A percentile compares a stretch with the other conserved stretches of the same genome.
phyloP scores from a whole-genome alignment of 2,888 invertebrate genomes.

The Coecobrya sp. region DNA sequence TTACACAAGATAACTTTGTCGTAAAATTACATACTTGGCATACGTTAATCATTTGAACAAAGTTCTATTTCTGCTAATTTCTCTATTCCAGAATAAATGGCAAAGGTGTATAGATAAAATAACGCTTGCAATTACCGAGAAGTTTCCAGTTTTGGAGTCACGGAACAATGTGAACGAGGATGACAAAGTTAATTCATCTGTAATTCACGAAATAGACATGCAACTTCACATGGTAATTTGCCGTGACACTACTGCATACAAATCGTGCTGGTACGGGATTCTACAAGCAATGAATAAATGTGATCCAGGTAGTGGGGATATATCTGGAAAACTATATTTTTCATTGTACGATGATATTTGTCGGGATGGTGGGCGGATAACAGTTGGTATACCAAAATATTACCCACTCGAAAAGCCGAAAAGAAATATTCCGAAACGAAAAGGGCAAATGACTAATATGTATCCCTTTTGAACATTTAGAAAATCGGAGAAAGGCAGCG shows the following conservation, averaged over 20 bases:
- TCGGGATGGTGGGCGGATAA: slow-evolving; percentile 71
- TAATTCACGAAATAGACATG: slow-evolving; percentile 57
- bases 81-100: slow-evolving; percentile 63
- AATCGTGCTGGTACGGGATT: slow-evolving; percentile 74
- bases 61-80: neutral
- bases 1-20: too few species aligned
- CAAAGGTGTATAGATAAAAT: slow-evolving; percentile 64
- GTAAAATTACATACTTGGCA: too few species aligned
- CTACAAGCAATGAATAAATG: slow-evolving; percentile 72
- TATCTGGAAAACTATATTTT: slow-evolving; percentile 73
- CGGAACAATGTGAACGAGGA: neutral
- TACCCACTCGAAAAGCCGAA: neutral
- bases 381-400: slow-evolving; percentile 76
- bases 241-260: slow-evolving; percentile 63
- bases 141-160: slow-evolving; percentile 18
- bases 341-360: slow-evolving; percentile 80
- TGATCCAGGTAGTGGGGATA: slow-evolving; percentile 64
- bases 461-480: slow-evolving; percentile 38
- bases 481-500: slow-evolving; percentile 70
- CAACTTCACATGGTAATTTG: slow-evolving; percentile 75
- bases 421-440: neutral
- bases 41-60: neutral
- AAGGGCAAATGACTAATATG: neutral
- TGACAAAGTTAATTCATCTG: slow-evolving; percentile 33
- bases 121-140: slow-evolving; percentile 41